A percentile compares a stretch with the other conserved stretches of the same genome.
Evolutionary conservation across 2,113 vertebrate genomes (phyloP).

Genomic region (Gasterosteus nipponicus): DNA sequence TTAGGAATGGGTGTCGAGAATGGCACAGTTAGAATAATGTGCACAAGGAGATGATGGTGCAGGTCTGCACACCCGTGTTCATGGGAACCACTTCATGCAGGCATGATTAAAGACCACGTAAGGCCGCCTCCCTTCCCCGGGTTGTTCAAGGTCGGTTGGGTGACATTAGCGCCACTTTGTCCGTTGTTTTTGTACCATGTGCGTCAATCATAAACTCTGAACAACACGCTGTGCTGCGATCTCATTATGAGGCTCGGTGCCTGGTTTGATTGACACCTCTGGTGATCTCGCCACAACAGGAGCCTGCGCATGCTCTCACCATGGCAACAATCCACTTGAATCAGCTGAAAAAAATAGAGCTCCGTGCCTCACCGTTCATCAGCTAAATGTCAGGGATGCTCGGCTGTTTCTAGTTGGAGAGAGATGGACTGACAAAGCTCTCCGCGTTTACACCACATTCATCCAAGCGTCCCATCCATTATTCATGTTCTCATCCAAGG

Average conservation of each 20-base stretch:
- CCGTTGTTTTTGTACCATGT: slow-evolving; percentile 4
- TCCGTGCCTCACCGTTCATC: slow-evolving; percentile 47
- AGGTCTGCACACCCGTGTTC: background rate
- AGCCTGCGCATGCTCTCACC: slow-evolving; percentile 55
- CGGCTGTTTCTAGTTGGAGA: slow-evolving; percentile 32
- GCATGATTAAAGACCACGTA: slow-evolving; percentile 31
- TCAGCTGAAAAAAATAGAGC: slow-evolving; percentile 16
- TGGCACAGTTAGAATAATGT: background rate
- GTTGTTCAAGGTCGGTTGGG: background rate
- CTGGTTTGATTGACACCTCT: slow-evolving; percentile 49
- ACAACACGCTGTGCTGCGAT: slow-evolving; percentile 32
- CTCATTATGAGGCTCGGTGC: slow-evolving; percentile 31
- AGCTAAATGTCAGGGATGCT: slow-evolving; percentile 70
- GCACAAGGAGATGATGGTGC: background rate
- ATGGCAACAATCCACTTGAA: slow-evolving; percentile 69
- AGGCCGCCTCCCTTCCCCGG: background rate
- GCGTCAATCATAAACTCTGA: slow-evolving; percentile 20
- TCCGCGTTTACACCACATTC: slow-evolving; percentile 22
- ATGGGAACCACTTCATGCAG: slow-evolving; percentile 5
- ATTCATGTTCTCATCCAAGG: slow-evolving; percentile 54
- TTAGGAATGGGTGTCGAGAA: background rate
- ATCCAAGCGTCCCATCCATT: slow-evolving; percentile 54
- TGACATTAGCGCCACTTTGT: background rate
- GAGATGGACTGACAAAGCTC: slow-evolving; percentile 33
- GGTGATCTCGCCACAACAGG: slow-evolving; percentile 48